Conservation (phyloP, 2,113 vertebrate genomes). For the Zosterops pallidus region DNA sequence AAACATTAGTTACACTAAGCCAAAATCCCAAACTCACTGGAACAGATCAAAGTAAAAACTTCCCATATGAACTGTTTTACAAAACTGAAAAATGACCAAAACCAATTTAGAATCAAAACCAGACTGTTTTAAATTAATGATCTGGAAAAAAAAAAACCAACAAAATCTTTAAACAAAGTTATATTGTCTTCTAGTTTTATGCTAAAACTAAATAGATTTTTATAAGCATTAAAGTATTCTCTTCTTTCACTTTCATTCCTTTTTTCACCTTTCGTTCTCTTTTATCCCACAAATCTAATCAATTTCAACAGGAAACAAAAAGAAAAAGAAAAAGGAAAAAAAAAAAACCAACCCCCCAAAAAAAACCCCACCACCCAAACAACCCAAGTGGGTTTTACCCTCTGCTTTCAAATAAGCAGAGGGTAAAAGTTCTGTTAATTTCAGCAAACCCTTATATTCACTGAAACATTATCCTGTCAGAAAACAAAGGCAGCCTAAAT, state of each 20-base stretch:
- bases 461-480: neutral
- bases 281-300: neutral
- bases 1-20: neutral
- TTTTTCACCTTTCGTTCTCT: neutral
- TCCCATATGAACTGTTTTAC: neutral
- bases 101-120: neutral
- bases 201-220: neutral
- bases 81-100: neutral
- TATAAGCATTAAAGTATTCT: neutral
- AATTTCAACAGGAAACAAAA: neutral
- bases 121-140: neutral
- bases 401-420: neutral
- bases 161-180: neutral
- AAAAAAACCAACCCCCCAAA: fast-evolving
- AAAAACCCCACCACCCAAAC: neutral
- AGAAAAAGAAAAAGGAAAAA: neutral
- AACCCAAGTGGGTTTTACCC: neutral
- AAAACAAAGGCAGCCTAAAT: neutral
- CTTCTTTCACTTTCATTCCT: neutral
- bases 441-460: neutral
- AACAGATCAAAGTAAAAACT: neutral
- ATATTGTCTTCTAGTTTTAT: neutral
- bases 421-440: neutral
- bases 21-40: neutral
- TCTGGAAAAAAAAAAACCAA: too few species aligned